phyloP scores from a whole-genome alignment of 2,888 invertebrate species.

The Hydriomena furcata region DNA sequence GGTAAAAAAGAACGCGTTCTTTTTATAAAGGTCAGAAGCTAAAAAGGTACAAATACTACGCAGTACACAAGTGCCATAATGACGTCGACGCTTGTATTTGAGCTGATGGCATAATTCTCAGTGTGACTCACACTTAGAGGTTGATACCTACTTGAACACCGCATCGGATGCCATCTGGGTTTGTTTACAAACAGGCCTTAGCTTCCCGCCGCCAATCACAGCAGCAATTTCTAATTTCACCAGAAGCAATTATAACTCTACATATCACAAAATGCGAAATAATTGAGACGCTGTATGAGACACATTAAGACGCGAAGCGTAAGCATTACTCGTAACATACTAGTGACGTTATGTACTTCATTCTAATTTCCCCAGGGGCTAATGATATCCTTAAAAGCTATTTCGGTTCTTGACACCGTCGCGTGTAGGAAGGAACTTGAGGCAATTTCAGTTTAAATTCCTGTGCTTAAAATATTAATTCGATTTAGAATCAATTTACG shows the following conservation, averaged over 20 bases:
- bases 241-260: constrained; percentile 2
- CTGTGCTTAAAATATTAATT: constrained; percentile 41
- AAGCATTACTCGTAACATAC: constrained; percentile 42
- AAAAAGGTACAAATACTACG: constrained; percentile 42
- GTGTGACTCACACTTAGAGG: constrained; percentile 50
- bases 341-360: constrained; percentile 58
- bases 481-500: constrained; percentile 37
- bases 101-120: constrained; percentile 64
- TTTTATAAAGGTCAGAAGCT: constrained; percentile 33
- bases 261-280: constrained; percentile 1
- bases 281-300: constrained; percentile 1
- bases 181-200: constrained; percentile 62
- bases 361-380: constrained; percentile 74
- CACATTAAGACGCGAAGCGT: constrained; percentile 22
- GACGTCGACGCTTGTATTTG: constrained; percentile 43
- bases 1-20: constrained; percentile 28
- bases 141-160: constrained; percentile 36
- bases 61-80: constrained; percentile 40
- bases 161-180: constrained; percentile 43
- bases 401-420: constrained; percentile 55
- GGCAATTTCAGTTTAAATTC: constrained; percentile 42
- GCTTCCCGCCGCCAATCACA: constrained; percentile 22
- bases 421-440: constrained; percentile 43
- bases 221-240: constrained; percentile 18
- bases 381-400: constrained; percentile 68